Base-by-base conservation (phyloP, 2,113 vertebrate genomes). In the Manacus vitellinus region DNA sequence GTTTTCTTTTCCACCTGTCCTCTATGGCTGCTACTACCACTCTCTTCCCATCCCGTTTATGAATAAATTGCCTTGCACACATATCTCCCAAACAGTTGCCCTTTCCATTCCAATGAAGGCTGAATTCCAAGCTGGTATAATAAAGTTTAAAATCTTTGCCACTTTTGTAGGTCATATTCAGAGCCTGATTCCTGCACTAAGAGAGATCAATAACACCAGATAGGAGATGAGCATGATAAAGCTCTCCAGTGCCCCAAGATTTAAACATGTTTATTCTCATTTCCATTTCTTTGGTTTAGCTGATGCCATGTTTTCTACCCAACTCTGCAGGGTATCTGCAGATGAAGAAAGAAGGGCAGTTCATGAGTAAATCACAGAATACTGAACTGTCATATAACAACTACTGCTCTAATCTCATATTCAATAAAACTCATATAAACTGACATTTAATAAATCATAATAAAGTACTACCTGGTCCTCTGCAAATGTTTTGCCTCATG, bases 361-460 rank as follows among this genome's bases (percentile, higher is more conserved):
- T 62, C 24, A 43, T 35, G 21, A 84, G 80, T 92, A 77, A 95
- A 86, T 89, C 70, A 88, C 46, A 87, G 76, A 94, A 89, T 47
- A 63, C 24, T n/a, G 22, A 62, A 24, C 47, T 84, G 86, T 72
- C 76, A 49, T 89, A 62, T 78, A 89, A 84, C 84, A 94, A 81
- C 56, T 71, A 78, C 65, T 68, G 52, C 31, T 89, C 27, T 92
- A 74, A 91, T 91, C 86, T 90, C 9, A 3, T 87, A 62, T 95
- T 95, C 52, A 91, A 67, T 96, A 93, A 80, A 87, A 78, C 35
- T 77, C 72, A 86, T 55, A 84, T 76, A 81, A 89, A 71, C 51
- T 87, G 91, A 43, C 73, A 91, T 94, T 93, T 92, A 94, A 94
- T 95, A 91, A 96, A 71, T 84, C 44, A 56, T 74, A 92, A 67